These are phyloP conservation scores for Dallia pectoralis DNA, from an alignment of 2,797 vertebrate genomes.

Conservation along the genomic window DNA sequence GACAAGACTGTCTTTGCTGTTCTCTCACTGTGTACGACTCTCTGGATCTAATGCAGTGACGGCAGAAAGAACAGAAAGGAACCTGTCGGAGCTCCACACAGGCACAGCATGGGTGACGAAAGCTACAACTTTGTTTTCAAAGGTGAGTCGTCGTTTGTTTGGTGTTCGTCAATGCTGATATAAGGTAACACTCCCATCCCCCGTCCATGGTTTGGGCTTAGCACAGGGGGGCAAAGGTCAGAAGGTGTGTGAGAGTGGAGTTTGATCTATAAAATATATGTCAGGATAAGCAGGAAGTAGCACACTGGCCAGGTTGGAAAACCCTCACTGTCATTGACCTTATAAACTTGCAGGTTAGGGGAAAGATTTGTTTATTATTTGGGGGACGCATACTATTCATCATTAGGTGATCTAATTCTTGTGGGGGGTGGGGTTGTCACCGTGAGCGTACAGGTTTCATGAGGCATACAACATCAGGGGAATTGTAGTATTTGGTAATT, in stretches of 20 bases:
- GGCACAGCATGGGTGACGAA: conserved; percentile 69
- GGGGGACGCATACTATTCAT: too few relatives aligned
- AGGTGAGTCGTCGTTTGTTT: conserved; percentile 73
- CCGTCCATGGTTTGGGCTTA: not conserved
- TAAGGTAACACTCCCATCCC: not conserved
- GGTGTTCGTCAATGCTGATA: not conserved
- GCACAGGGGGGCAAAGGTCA: not conserved
- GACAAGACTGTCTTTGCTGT: conserved; percentile 19
- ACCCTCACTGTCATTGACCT: conserved; percentile 46
- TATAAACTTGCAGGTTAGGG: too few relatives aligned
- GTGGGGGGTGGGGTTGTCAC: not conserved
- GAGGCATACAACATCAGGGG: not conserved
- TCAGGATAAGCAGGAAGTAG: conserved; percentile 49
- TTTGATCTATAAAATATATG: not conserved
- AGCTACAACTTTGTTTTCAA: conserved; percentile 82
- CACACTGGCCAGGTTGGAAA: conserved; percentile 25
- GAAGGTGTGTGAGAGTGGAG: not conserved
- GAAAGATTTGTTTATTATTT: too few relatives aligned
- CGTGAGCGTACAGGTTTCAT: not conserved
- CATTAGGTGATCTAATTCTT: too few relatives aligned
- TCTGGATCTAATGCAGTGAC: conserved; percentile 16
- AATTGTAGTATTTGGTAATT: conserved; percentile 22
- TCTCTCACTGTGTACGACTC: not conserved
- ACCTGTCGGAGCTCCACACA: conserved; percentile 11
- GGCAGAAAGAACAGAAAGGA: conserved; percentile 7